Conservation (phyloP, 2,113 vertebrate species). For the Pachypanchax playfairii region DNA sequence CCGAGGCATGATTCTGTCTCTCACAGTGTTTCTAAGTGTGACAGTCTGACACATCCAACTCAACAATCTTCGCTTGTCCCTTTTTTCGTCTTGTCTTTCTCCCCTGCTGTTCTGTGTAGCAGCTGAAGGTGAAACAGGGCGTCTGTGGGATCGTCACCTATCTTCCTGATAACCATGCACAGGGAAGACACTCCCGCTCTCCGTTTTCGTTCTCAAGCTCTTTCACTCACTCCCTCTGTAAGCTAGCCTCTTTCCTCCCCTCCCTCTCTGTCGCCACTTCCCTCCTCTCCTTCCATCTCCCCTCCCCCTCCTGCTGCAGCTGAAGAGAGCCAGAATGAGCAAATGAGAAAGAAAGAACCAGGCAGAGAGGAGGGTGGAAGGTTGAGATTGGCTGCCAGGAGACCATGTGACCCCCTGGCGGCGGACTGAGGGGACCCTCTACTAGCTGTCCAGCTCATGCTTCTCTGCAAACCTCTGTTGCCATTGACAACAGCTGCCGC, state of each 20-base stretch:
- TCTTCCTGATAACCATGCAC: conserved; percentile 39
- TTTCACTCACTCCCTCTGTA: conserved; percentile 56
- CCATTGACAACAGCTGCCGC: conserved; percentile 77
- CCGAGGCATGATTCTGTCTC: conserved; percentile 59
- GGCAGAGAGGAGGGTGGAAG: conserved; percentile 35
- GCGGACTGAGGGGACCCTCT: conserved; percentile 57
- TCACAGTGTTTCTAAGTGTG: conserved; percentile 35
- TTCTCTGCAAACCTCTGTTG: conserved; percentile 77
- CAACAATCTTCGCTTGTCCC: conserved; percentile 15
- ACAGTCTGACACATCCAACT: conserved; percentile 53
- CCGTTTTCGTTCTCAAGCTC: conserved; percentile 43
- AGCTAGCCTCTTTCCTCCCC: conserved; percentile 45
- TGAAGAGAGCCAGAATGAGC: conserved; percentile 25
- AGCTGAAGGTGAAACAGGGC: conserved; percentile 29
- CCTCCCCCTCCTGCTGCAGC: conserved; percentile 66
- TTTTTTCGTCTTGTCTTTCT: not conserved
- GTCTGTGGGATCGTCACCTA: conserved; percentile 34
- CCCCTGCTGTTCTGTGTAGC: conserved; percentile 19
- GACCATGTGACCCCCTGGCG: conserved; percentile 58
- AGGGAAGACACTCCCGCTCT: conserved; percentile 69
- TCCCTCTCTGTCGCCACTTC: conserved; percentile 40
- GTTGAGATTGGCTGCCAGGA: conserved; percentile 47
- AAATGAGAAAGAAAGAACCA: conserved; percentile 47
- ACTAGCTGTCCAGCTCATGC: conserved; percentile 79
- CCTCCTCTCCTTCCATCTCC: conserved; percentile 59